Base-by-base conservation (phyloP, 2,797 vertebrate genomes). In the Gallirallus australis region DNA sequence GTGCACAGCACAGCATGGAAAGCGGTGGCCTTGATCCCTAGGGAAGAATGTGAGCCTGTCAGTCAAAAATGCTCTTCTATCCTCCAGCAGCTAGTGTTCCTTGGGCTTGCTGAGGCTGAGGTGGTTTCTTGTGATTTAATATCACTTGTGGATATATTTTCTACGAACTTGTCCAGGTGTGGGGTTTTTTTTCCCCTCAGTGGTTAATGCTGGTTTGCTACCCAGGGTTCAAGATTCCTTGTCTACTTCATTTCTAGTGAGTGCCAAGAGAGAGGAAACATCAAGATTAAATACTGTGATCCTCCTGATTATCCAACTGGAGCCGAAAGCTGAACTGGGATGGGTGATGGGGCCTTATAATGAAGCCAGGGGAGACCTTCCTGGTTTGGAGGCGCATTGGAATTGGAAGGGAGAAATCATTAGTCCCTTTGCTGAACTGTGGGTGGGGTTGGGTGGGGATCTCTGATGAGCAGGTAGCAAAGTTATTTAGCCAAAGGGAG, bases 401-500 rank as follows among this genome's bases (percentile, higher is more conserved):
- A 54, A 40, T 0, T 54, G 27, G 69, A 48, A 47, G 5, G 31
- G 57, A 18, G 23, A 33, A 39, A 23, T 17, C 7, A 1, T 31
- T 45, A 33, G 8, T 52, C 60, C 35, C 37, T 57, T 57, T 20
- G 54, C 35, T 37, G 52, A 78, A 30, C 1, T 7, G 4, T 1
- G 1, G 11, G 6, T 30, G 39, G 30, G 17, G 7, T 11, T 63
- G 15, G 2, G n/a, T 11, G 25, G 23, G 11, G 24, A 45, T 82
- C 63, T 40, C 5, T 0, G 0, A 25, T 3, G 20, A 53, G 25
- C 31, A 52, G 40, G 33, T 40, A 17, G 33, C 33, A 64, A 65
- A 60, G 61, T 40, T 56, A 14, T 17, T 48, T 17, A 71, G 53
- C 17, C 3, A 33, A 42, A 60, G 31, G 40, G 31, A 47, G 6